These are phyloP conservation scores for Eulemur albifrons DNA, from an alignment of 2,797 vertebrate species.

Conservation along the genomic window DNA sequence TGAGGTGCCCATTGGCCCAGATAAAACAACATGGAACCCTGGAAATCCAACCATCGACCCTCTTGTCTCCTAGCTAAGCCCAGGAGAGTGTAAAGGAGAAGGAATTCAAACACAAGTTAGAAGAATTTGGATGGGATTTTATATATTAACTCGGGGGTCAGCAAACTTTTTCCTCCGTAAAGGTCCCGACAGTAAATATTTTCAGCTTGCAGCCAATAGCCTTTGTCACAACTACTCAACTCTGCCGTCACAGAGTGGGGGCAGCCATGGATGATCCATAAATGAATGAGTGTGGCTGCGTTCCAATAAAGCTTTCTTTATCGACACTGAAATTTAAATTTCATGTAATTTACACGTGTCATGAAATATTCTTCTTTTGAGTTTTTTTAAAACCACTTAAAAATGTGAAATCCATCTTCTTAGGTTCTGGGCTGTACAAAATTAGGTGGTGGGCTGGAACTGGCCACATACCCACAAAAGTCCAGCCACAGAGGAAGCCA, in stretches of 20 bases:
- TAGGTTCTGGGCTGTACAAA: background rate
- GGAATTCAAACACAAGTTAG: background rate
- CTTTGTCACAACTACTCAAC: background rate
- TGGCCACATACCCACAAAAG: accelerated
- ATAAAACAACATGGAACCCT: background rate
- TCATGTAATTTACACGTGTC: background rate
- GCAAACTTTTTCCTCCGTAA: background rate
- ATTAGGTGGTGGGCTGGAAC: accelerated
- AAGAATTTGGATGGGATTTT: background rate
- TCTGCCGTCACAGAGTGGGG: accelerated
- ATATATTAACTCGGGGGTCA: background rate
- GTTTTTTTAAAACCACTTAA: background rate
- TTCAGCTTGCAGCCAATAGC: background rate
- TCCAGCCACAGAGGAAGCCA: background rate
- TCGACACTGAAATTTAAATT: background rate
- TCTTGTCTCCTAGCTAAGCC: background rate
- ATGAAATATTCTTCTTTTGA: background rate
- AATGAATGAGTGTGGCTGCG: accelerated
- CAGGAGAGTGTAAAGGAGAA: accelerated
- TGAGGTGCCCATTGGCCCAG: accelerated
- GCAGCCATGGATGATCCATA: accelerated
- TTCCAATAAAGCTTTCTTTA: background rate
- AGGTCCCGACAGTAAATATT: too few species aligned
- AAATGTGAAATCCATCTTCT: background rate
- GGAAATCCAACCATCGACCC: accelerated